Base-by-base conservation (phyloP, 2,797 vertebrate species). In the Crenichthys baileyi region DNA sequence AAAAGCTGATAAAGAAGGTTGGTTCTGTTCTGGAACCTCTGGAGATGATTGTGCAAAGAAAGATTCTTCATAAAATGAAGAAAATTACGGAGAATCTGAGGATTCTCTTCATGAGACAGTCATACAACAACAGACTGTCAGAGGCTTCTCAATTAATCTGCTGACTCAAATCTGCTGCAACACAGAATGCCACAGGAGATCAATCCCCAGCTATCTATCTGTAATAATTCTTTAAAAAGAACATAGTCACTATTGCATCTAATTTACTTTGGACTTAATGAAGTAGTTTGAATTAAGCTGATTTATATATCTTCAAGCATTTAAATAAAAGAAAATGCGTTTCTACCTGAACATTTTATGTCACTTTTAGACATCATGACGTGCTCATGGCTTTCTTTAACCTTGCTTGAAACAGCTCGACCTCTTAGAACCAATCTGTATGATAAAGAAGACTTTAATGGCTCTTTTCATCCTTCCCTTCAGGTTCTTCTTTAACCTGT, bases 401-500 rank as follows among this genome's bases (percentile, higher is more conserved):
- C 84, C 86, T 87, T 81, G 67, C 58, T 65, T 53, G 26, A 53
- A 80, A 77, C 78, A 15, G 53, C 76, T 56, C 7, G 1, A 41
- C 72, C 67, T 58, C 65, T 26, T 73, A 80, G 79, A 80, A 65
- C 58, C 61, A 44, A n/a, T 72, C 80, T 58, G 71, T 46, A n/a
- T 79, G 79, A 90, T 80, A 82, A 74, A 82, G 80, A 83, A 78
- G 15, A 68, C 70, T 80, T 76, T 79, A 81, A 85, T 29, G 82
- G 48, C 4, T 50, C 74, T 58, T 75, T 72, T 81, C 78, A 4
- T 22, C 70, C 75, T 2, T 50, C 74, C 0, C 29, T 76, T 41
- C 73, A 68, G 81, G 81, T 91, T 46, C 77, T 51, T 73, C 82
- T 82, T 75, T 70, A 65, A n/a, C 75, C 78, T 48, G 77, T 76